Conservation (phyloP, 2,113 vertebrate species). For the Laticauda colubrina region DNA sequence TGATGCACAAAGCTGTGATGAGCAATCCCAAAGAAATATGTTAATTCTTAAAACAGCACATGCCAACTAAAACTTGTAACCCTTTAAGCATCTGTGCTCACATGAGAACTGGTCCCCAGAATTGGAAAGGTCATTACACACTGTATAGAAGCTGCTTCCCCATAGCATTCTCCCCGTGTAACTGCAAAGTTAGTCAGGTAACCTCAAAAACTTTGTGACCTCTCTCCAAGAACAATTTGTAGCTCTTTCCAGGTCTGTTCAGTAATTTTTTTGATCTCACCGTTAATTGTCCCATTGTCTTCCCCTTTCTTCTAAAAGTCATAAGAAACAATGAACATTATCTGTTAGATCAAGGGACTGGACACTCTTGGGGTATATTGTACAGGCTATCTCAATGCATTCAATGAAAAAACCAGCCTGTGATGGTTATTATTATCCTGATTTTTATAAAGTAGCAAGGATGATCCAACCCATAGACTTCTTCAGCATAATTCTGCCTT, state of each 20-base stretch:
- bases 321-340: not conserved
- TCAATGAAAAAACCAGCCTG: not conserved
- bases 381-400: not conserved
- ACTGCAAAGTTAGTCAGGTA: not conserved
- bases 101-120: not conserved
- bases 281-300: not conserved
- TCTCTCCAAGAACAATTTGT: not conserved
- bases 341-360: not conserved
- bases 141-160: not conserved
- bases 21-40: not conserved
- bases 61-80: not conserved
- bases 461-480: not conserved
- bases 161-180: not conserved
- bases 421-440: not conserved
- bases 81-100: not conserved
- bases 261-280: not conserved
- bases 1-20: not conserved
- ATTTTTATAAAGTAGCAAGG: not conserved
- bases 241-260: not conserved
- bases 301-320: not conserved
- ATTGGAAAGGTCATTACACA: not conserved
- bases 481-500: not conserved
- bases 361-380: not conserved
- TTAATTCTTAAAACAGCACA: not conserved
- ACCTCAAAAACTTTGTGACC: not conserved